Conservation (phyloP, 2,797 vertebrate species). For the Pseudotriccus pelzelni region DNA sequence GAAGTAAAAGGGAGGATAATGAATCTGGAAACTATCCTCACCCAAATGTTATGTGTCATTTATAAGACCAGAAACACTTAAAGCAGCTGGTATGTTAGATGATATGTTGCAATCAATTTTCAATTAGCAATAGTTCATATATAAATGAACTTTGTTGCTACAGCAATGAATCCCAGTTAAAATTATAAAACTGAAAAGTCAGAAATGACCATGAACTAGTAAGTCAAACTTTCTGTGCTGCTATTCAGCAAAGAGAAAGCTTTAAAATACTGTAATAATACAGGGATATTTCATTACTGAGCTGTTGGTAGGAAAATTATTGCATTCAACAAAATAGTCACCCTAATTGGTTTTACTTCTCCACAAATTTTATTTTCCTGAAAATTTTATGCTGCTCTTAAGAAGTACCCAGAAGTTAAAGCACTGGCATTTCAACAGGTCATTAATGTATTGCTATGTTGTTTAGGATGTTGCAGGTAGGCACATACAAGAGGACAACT, state of each 20-base stretch:
- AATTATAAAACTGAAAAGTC: neutral
- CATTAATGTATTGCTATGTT: fast-evolving
- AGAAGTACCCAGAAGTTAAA: neutral
- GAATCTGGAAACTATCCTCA: neutral
- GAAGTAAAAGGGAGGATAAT: neutral
- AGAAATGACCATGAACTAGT: neutral
- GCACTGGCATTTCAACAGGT: neutral
- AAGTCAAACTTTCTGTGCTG: neutral
- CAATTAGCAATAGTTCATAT: neutral
- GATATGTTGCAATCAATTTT: neutral
- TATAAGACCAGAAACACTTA: neutral
- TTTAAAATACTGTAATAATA: neutral
- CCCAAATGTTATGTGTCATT: neutral
- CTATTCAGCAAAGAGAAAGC: neutral
- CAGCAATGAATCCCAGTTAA: neutral
- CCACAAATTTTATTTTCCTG: neutral
- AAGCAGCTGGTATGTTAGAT: neutral
- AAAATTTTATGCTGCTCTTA: neutral
- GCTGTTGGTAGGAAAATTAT: neutral
- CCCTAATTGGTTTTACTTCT: neutral
- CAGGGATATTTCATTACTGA: neutral
- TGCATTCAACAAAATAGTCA: neutral
- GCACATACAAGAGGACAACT: neutral
- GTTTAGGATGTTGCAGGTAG: neutral
- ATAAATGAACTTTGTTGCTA: neutral